Conservation (phyloP, 2,113 vertebrate genomes). For the Brachyhypopomus gauderio region DNA sequence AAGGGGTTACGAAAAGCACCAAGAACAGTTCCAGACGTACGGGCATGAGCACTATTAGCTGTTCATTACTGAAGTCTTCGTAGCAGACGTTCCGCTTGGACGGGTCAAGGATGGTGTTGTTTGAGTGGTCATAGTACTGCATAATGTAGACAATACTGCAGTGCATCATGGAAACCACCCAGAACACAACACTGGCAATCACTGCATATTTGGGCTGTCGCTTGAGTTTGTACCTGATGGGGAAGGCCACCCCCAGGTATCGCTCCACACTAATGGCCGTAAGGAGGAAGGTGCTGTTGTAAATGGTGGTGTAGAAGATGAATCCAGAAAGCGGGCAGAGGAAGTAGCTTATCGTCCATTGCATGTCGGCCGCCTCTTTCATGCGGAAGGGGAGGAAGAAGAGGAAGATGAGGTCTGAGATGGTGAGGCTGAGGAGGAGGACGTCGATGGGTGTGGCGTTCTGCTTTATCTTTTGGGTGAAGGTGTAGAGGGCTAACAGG, state of each 20-base stretch:
- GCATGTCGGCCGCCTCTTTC: slow-evolving; percentile 58
- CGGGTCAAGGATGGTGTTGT: slow-evolving; percentile 15
- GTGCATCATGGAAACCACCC: slow-evolving; percentile 68
- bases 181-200: slow-evolving; percentile 63
- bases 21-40: slow-evolving; percentile 69
- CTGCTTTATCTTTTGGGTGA: slow-evolving; percentile 62
- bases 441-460: slow-evolving; percentile 65
- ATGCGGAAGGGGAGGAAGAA: slow-evolving; percentile 78
- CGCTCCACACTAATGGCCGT: slow-evolving; percentile 76
- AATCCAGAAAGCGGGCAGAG: slow-evolving; percentile 73
- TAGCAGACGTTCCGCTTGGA: slow-evolving; percentile 62
- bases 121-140: slow-evolving; percentile 56
- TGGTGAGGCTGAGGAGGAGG: slow-evolving; percentile 74
- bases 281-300: slow-evolving; percentile 77
- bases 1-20: slow-evolving; percentile 66
- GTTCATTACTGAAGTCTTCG: slow-evolving; percentile 59
- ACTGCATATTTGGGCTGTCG: slow-evolving; percentile 49
- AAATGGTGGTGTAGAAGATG: slow-evolving; percentile 78
- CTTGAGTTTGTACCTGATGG: slow-evolving; percentile 70
- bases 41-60: slow-evolving; percentile 65
- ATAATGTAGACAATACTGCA: slow-evolving; percentile 72
- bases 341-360: slow-evolving; percentile 62
- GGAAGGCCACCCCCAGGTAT: slow-evolving; percentile 76
- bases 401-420: slow-evolving; percentile 74
- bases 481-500: slow-evolving; percentile 71